phyloP scores from a whole-genome alignment of 2,888 invertebrate species.

The Cepaea hortensis region DNA sequence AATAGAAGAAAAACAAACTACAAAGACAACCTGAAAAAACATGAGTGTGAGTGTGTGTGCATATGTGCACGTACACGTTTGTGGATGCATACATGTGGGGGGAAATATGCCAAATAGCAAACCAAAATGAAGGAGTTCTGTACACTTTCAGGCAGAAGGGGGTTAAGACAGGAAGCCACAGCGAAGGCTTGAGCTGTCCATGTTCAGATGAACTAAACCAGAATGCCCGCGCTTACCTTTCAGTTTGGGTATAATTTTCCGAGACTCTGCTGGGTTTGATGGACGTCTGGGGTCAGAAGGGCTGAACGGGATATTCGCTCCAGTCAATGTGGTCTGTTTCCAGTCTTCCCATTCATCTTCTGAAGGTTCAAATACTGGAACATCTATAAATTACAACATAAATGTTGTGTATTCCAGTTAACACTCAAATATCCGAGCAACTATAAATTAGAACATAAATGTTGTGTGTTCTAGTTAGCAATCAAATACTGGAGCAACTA shows the following conservation, averaged over 20 bases:
- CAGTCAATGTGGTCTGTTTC: conserved; percentile 66
- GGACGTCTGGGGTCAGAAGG: conserved; percentile 65
- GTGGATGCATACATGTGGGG: too few relatives aligned
- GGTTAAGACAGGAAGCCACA: not conserved
- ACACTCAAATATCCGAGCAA: too few relatives aligned
- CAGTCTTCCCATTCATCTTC: conserved; percentile 64
- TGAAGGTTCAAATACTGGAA: conserved; percentile 55
- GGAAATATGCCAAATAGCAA: too few relatives aligned
- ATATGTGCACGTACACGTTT: too few relatives aligned
- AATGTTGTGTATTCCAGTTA: not conserved
- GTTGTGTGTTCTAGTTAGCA: not conserved
- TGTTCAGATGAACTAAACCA: too few relatives aligned
- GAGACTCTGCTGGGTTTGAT: conserved; percentile 10
- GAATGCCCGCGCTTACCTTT: not conserved
- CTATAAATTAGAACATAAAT: not conserved
- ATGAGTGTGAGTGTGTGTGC: too few relatives aligned
- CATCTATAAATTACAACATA: conserved; percentile 1
- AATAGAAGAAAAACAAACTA: too few relatives aligned
- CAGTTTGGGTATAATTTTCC: not conserved
- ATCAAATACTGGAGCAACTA: too few relatives aligned
- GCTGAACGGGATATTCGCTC: conserved; percentile 70
- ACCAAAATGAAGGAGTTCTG: too few relatives aligned
- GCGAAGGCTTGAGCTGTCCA: not conserved
- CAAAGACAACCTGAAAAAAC: too few relatives aligned
- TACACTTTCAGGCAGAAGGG: not conserved